Percentiles rank a stretch among this genome's conserved stretches.
These are phyloP conservation scores for Rutpela maculata DNA, from an alignment of 2,888 invertebrate genomes.

Conservation along the genomic window DNA sequence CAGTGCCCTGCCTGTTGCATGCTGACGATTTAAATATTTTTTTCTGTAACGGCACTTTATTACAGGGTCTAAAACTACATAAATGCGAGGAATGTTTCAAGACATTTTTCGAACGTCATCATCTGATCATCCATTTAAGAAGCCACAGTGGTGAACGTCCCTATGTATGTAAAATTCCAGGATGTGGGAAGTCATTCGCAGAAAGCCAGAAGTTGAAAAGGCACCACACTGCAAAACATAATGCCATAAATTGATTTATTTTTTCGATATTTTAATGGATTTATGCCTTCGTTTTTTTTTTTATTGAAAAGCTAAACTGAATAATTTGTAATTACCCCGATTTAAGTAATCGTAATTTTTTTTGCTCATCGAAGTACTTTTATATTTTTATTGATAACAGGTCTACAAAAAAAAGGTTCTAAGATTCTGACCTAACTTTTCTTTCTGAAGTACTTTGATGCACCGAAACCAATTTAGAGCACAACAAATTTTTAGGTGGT, in stretches of 20 bases:
- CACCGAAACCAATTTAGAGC: no score
- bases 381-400: no score
- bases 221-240: constrained; percentile 63
- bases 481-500: no score
- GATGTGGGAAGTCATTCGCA: constrained; percentile 65
- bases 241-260: constrained; percentile 8
- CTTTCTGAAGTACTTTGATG: no score
- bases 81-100: constrained; percentile 67
- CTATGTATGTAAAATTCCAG: constrained; percentile 62
- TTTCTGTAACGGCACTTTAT: constrained; percentile 37
- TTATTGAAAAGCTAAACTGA: not conserved
- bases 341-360: no score
- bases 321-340: not conserved
- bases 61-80: constrained; percentile 63
- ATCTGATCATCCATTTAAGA: constrained; percentile 65
- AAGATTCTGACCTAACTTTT: no score
- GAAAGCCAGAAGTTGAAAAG: constrained; percentile 67
- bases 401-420: no score
- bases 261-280: not conserved
- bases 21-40: no score
- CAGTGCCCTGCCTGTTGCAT: no score
- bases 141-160: constrained; percentile 67
- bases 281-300: not conserved
- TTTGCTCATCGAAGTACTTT: no score
- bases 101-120: constrained; percentile 67